Base-by-base conservation (phyloP, 2,888 invertebrate genomes). In the Hypercompe scribonia region DNA sequence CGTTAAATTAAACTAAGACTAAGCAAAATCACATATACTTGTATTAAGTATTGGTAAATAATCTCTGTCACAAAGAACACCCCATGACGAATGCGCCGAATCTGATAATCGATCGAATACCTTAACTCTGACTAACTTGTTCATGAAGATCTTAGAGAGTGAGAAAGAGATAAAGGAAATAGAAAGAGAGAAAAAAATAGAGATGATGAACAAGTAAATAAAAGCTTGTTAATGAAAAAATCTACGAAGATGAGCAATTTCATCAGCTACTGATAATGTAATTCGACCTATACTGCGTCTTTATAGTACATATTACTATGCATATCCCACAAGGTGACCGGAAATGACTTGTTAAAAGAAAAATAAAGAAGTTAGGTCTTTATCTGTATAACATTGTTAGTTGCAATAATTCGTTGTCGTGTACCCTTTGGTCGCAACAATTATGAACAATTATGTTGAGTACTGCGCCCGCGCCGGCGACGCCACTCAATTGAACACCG, bases 381-480 rank as follows among this genome's bases (percentile, higher is more conserved):
- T 65, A 33, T 65, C 63, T 65, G n/a, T 33, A 39, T 72, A 78
- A 70, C 18, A 70, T 70, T 71, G 71, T 75, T 72, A 79, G 71
- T 68, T 76, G 71, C 74, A 86, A 78, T 76, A 84, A 79, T 79
- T 78, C 71, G 68, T 68, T 39, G 63, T 63, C 69, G 74, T 70
- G 73, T 84, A 86, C 85, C 84, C 84, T 84, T 83, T 81, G 79
- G 79, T 71, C 79, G 72, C 70, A 80, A 80, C 88, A 91, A 91
- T 91, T 91, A 90, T 77, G 76, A 74, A 75, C 90, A 91, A 91
- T 91, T 91, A 90, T 83, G 81, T 74, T 78, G 86, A 84, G 86
- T 85, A 85, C 85, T 68, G 67, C 71, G 71, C 65, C 46, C 24
- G 68, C 64, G 68, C 81, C 78, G 69, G 81, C 79, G 86, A 82